Evolutionary conservation across 2,888 invertebrate genomes (phyloP).

Genomic region (Neoascia interrupta): DNA sequence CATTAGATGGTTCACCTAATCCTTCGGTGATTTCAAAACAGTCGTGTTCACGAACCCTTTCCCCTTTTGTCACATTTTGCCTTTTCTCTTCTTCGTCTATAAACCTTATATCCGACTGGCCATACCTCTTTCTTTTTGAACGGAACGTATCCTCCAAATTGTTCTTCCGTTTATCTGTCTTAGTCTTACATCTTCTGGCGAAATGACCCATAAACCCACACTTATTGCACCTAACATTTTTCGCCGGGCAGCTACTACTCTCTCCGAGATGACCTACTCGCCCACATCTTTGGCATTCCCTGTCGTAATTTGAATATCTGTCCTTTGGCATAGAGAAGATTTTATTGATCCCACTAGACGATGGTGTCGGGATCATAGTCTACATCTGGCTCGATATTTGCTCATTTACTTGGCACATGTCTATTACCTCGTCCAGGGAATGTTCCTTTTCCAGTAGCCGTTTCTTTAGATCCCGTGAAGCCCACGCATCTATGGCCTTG

Average conservation of each 20-base stretch:
- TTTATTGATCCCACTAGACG: conserved; percentile 7
- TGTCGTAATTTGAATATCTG: no score
- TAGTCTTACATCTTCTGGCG: conserved; percentile 8
- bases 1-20: no score
- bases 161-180: conserved; percentile 7
- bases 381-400: conserved; percentile 9
- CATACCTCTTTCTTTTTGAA: background rate
- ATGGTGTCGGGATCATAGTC: conserved; percentile 3
- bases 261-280: conserved; percentile 9
- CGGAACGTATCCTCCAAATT: background rate
- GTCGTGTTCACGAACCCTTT: background rate
- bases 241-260: conserved; percentile 6
- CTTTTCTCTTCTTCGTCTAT: background rate
- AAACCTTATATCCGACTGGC: background rate
- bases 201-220: conserved; percentile 8
- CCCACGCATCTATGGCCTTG: no score
- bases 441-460: conserved; percentile 20
- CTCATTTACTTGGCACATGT: conserved; percentile 23
- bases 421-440: conserved; percentile 13
- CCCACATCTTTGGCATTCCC: conserved; percentile 22
- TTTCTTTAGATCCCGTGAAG: conserved; percentile 16
- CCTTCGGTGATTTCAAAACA: background rate
- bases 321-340: no score
- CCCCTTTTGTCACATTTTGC: background rate
- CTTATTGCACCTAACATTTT: background rate